Conservation (phyloP, 2,113 vertebrate species). For the Brachyistius frenatus region DNA sequence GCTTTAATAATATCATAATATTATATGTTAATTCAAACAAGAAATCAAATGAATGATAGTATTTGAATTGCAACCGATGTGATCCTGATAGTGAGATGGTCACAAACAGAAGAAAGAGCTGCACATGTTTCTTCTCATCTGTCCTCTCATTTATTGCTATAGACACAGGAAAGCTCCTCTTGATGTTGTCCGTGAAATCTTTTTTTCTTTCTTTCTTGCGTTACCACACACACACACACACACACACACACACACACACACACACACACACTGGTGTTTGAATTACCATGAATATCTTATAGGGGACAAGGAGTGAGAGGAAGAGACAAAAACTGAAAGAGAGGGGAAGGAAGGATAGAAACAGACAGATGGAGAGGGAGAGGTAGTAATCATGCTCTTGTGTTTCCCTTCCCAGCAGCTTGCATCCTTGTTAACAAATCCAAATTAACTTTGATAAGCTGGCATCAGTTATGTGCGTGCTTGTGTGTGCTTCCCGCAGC, state of each 20-base stretch:
- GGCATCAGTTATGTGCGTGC: slow-evolving; percentile 35
- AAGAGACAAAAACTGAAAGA: slow-evolving; percentile 50
- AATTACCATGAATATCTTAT: slow-evolving; percentile 68
- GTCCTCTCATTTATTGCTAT: slow-evolving; percentile 25
- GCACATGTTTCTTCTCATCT: slow-evolving; percentile 10
- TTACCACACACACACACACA: background rate
- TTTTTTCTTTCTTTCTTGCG: slow-evolving; percentile 21
- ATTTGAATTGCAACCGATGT: slow-evolving; percentile 19
- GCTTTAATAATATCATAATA: too few species aligned
- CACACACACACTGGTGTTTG: slow-evolving; percentile 34
- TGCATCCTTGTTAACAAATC: slow-evolving; percentile 64
- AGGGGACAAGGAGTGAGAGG: slow-evolving; percentile 38
- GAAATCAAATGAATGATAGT: background rate
- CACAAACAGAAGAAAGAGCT: background rate
- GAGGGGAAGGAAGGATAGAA: slow-evolving; percentile 17
- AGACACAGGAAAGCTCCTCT: slow-evolving; percentile 20
- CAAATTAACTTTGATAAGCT: slow-evolving; percentile 74
- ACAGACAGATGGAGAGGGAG: slow-evolving; percentile 48
- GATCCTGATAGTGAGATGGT: slow-evolving; percentile 15
- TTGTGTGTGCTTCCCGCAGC: background rate
- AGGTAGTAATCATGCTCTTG: slow-evolving; percentile 46
- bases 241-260: slow-evolving; percentile 6
- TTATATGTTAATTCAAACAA: background rate
- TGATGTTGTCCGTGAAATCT: slow-evolving; percentile 42
- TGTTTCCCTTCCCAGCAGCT: slow-evolving; percentile 55